Conservation (phyloP, 1,140 invertebrate genomes). For the Zaprionus lachaisei region DNA sequence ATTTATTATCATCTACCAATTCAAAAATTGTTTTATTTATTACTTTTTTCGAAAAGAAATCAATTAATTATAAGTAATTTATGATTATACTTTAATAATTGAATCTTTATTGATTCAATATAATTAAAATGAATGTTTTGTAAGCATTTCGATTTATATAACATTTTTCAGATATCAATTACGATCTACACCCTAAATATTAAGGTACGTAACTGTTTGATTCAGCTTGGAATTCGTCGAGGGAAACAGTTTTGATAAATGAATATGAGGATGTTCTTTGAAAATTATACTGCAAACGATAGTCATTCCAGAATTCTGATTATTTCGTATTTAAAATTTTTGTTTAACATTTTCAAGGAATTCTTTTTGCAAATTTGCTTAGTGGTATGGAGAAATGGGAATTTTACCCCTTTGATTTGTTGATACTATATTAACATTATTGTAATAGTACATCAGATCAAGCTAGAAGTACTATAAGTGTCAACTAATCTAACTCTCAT, state of each 20-base stretch:
- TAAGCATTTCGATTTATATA: background rate
- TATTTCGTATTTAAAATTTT: background rate
- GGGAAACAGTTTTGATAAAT: background rate
- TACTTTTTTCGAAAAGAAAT: background rate
- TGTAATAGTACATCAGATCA: background rate
- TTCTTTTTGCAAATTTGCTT: background rate
- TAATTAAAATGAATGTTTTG: slow-evolving; percentile 1
- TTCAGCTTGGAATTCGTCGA: background rate
- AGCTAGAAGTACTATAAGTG: too few relatives aligned
- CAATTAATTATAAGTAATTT: background rate
- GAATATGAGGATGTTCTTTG: background rate
- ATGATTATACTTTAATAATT: background rate
- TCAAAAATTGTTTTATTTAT: background rate
- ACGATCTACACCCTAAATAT: background rate
- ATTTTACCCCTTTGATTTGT: background rate
- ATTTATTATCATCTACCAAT: background rate
- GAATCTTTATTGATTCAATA: background rate
- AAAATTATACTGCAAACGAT: background rate
- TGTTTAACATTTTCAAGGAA: background rate
- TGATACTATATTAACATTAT: background rate
- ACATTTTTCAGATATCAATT: background rate
- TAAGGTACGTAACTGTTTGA: too few relatives aligned
- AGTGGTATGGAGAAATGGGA: background rate
- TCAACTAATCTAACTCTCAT: background rate
- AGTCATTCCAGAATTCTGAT: background rate